Percentiles rank a stretch among this genome's conserved stretches.
These are phyloP conservation scores for Cariama cristata DNA, from an alignment of 2,113 vertebrate genomes.

Conservation along the genomic window DNA sequence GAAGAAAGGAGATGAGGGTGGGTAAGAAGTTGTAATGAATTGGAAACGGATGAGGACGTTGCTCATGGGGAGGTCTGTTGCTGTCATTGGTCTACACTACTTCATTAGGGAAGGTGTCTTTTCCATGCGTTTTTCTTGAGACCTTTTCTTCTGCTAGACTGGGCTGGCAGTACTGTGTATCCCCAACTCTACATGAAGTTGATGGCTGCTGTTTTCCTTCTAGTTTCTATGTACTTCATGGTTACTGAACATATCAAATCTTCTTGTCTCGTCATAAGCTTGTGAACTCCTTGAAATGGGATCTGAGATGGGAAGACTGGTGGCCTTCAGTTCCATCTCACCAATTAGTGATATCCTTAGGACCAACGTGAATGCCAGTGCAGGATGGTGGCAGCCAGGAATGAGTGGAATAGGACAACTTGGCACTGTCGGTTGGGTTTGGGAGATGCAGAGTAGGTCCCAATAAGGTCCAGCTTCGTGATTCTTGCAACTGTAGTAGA, in stretches of 20 bases:
- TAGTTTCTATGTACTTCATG: neutral
- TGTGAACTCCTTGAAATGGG: neutral
- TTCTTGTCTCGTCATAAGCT: neutral
- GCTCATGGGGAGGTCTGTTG: neutral
- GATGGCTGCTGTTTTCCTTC: neutral
- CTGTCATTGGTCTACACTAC: accelerated
- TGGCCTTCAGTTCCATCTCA: neutral
- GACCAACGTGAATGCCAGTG: accelerated
- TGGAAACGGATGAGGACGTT: accelerated
- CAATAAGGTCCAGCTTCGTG: neutral
- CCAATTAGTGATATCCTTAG: neutral
- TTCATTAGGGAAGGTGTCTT: neutral
- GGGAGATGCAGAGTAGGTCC: neutral
- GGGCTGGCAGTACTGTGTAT: accelerated
- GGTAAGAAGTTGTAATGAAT: neutral
- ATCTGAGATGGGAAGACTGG: neutral
- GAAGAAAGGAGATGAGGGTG: neutral
- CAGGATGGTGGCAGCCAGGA: neutral
- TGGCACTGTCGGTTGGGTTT: neutral
- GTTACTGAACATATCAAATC: neutral
- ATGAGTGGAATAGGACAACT: neutral
- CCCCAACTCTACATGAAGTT: neutral
- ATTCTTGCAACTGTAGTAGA: neutral
- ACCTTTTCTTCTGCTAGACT: accelerated
- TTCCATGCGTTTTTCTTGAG: accelerated